Evolutionary conservation across 2,113 vertebrate species (phyloP).

Genomic region (Pholis gunnellus): DNA sequence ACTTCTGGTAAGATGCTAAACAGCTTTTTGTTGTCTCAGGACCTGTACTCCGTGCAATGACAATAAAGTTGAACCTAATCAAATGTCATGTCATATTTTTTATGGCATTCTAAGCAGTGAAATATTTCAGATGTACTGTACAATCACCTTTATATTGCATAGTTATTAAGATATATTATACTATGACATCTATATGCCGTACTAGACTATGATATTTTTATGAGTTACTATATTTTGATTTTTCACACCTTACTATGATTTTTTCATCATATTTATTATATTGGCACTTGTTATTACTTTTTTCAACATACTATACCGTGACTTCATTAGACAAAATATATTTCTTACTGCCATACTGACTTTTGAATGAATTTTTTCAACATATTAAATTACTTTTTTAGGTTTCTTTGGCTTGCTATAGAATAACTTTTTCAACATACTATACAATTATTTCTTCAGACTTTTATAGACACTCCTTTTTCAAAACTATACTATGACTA

Average conservation of each 20-base stretch:
- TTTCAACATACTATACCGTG: no score
- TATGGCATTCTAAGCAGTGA: not conserved
- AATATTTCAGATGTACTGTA: not conserved
- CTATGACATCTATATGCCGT: not conserved
- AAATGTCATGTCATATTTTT: not conserved
- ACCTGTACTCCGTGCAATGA: not conserved
- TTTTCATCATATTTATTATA: not conserved
- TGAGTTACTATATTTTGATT: not conserved
- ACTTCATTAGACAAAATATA: no score
- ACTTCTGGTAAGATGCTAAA: no score
- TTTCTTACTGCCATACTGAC: no score
- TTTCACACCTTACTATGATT: no score
- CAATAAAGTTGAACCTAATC: not conserved
- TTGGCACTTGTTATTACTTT: not conserved
- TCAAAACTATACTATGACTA: no score
- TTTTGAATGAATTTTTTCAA: no score
- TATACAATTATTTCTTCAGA: not conserved
- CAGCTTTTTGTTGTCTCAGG: not conserved
- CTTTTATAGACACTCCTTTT: not conserved
- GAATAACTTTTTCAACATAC: not conserved
- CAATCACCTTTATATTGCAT: not conserved
- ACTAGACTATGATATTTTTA: not conserved
- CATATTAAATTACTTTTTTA: not conserved
- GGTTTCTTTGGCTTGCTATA: no score
- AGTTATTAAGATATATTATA: not conserved